Evolutionary conservation across 2,797 vertebrate species (phyloP).

Genomic region (Lateolabrax maculatus): DNA sequence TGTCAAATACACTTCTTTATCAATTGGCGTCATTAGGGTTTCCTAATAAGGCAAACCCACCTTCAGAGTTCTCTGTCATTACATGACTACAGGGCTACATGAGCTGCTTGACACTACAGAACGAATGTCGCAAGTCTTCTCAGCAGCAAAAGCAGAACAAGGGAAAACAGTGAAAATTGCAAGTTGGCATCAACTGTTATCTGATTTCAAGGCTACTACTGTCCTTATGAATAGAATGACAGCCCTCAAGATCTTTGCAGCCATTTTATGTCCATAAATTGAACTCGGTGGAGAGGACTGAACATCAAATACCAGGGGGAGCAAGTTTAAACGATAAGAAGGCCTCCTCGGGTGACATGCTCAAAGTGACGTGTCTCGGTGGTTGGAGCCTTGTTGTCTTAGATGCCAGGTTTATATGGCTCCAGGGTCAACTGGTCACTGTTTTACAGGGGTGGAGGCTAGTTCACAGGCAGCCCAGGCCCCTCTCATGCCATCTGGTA

Average conservation of each 20-base stretch:
- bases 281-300: not conserved
- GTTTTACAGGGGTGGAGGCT: slow-evolving; percentile 82
- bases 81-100: not conserved
- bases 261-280: not conserved
- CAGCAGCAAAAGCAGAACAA: not conserved
- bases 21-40: not conserved
- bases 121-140: too few relatives aligned
- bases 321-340: not conserved
- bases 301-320: slow-evolving; percentile 14
- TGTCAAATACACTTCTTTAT: slow-evolving; percentile 43
- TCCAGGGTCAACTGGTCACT: slow-evolving; percentile 88
- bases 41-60: slow-evolving; percentile 10
- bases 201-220: not conserved
- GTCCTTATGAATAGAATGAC: not conserved
- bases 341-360: slow-evolving; percentile 51
- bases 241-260: not conserved
- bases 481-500: slow-evolving; percentile 90
- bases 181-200: not conserved
- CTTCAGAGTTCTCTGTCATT: not conserved
- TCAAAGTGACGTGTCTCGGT: slow-evolving; percentile 18
- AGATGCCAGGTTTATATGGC: slow-evolving; percentile 82
- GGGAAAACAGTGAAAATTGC: too few relatives aligned
- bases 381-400: slow-evolving; percentile 76
- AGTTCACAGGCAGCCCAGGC: slow-evolving; percentile 78
- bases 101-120: not conserved